Evolutionary conservation across 2,797 vertebrate species (phyloP).

Genomic region (Parambassis ranga): DNA sequence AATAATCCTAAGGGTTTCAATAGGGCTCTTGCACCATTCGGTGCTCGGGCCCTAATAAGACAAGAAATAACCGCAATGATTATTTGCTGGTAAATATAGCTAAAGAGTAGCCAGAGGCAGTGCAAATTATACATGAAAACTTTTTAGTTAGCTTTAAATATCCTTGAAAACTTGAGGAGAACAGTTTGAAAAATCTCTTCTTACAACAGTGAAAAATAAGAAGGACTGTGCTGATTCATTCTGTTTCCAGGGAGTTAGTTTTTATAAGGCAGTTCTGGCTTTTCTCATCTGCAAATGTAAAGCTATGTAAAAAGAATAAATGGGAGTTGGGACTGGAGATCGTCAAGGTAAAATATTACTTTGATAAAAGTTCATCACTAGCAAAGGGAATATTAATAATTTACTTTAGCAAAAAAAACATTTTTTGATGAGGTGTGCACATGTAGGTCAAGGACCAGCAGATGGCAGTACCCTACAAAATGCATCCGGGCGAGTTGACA

Average conservation of each 20-base stretch:
- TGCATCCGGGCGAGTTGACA: not conserved
- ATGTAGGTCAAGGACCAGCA: slow-evolving; percentile 3
- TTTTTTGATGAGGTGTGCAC: not conserved
- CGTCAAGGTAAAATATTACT: not conserved
- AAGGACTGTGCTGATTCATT: not conserved
- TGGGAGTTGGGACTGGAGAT: not conserved
- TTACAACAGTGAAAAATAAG: not conserved
- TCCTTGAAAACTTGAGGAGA: not conserved
- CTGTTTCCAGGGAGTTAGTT: not conserved
- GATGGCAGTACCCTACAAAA: slow-evolving; percentile 55
- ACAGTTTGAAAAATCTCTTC: not conserved
- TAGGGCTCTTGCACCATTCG: too few species aligned
- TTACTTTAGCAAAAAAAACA: too few species aligned
- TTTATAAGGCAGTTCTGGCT: not conserved
- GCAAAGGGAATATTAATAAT: too few species aligned
- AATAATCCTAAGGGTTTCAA: too few species aligned
- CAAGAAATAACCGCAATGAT: too few species aligned
- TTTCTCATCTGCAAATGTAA: slow-evolving; percentile 6
- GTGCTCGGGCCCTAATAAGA: too few species aligned
- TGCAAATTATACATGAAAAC: not conserved
- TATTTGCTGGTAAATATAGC: too few species aligned
- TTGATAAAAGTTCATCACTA: not conserved
- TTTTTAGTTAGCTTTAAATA: not conserved
- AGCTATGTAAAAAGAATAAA: not conserved
- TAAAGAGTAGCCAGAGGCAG: too few species aligned